A percentile compares a stretch with the other conserved stretches of the same genome.
These are phyloP conservation scores for Ctenicera cuprea DNA, from an alignment of 2,888 invertebrate species.

Conservation along the genomic window DNA sequence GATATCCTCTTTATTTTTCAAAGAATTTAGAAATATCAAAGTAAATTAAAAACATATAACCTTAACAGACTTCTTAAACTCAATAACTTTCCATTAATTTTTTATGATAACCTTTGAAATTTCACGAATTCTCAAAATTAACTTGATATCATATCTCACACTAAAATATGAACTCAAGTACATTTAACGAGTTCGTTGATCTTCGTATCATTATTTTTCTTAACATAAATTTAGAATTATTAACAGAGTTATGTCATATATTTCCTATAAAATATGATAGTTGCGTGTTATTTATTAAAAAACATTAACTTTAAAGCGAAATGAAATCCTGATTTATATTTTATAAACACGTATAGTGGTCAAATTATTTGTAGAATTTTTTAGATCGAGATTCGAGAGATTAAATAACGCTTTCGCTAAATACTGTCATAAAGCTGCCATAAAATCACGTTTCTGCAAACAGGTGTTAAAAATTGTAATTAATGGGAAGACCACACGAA, in stretches of 20 bases:
- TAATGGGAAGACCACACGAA: constrained; percentile 7
- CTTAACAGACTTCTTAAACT: too few relatives aligned
- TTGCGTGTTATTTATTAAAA: background rate
- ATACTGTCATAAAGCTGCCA: too few relatives aligned
- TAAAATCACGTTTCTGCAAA: too few relatives aligned
- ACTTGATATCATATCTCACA: background rate
- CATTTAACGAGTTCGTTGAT: constrained; percentile 10
- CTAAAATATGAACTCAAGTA: background rate
- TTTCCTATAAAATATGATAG: background rate
- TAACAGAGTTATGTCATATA: background rate
- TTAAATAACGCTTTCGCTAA: too few relatives aligned
- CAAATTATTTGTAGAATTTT: too few relatives aligned
- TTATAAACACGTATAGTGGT: background rate
- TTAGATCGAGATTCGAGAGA: too few relatives aligned
- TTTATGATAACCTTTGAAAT: too few relatives aligned
- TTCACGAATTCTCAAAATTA: background rate
- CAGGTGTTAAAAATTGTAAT: too few relatives aligned
- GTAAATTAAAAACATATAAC: too few relatives aligned
- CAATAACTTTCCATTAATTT: too few relatives aligned
- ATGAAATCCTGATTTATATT: constrained; percentile 6
- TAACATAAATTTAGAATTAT: constrained; percentile 9
- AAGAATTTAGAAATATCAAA: too few relatives aligned
- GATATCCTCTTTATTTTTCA: too few relatives aligned
- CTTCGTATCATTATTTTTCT: background rate
- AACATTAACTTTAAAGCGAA: background rate